Evolutionary conservation across 2,797 vertebrate genomes (phyloP).

Genomic region (Tauraco hartlaubi): DNA sequence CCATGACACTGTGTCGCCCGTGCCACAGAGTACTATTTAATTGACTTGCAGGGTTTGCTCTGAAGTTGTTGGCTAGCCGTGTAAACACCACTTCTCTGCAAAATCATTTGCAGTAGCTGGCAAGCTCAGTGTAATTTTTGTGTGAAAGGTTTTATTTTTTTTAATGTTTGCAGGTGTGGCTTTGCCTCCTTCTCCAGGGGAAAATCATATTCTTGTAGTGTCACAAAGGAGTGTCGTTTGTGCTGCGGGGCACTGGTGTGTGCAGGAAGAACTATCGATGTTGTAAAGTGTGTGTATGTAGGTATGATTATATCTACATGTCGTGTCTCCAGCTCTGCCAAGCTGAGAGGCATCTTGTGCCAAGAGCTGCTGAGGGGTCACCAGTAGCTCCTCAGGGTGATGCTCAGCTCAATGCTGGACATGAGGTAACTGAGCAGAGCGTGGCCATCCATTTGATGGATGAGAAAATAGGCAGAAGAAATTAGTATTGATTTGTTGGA

Average conservation of each 20-base stretch:
- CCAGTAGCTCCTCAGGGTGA: neutral
- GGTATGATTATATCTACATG: neutral
- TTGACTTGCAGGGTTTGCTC: neutral
- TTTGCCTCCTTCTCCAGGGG: neutral
- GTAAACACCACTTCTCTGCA: neutral
- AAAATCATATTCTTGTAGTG: neutral
- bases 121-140: neutral
- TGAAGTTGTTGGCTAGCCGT: neutral
- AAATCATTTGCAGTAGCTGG: neutral
- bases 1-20: accelerated
- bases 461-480: neutral
- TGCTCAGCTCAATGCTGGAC: neutral
- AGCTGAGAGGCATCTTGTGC: neutral
- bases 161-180: neutral
- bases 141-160: neutral
- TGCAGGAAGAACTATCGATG: neutral
- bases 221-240: neutral
- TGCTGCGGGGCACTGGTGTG: neutral
- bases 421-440: neutral
- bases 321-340: accelerated
- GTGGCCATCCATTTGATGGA: neutral
- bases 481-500: neutral
- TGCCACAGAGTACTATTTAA: neutral
- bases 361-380: neutral
- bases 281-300: neutral